These are phyloP conservation scores for Platorchestia sp. DNA, from an alignment of 1,140 invertebrate species.

Conservation along the genomic window DNA sequence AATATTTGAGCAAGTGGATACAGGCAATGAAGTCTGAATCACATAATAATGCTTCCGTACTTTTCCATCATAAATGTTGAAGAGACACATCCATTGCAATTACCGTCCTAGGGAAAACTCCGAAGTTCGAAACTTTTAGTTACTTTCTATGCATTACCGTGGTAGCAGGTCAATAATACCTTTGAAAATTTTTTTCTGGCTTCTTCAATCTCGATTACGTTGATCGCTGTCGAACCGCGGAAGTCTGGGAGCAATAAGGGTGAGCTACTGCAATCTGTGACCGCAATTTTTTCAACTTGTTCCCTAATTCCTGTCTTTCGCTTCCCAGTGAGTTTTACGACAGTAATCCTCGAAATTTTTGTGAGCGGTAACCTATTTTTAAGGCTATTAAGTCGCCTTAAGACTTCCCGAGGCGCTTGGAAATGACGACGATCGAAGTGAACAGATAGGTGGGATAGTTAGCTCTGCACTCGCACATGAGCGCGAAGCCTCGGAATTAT, in stretches of 20 bases:
- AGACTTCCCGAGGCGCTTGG: background rate
- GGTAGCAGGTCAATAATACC: background rate
- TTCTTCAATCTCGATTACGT: background rate
- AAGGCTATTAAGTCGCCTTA: background rate
- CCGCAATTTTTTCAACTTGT: conserved; percentile 27
- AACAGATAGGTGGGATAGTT: background rate
- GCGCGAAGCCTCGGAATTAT: background rate
- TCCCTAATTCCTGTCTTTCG: conserved; percentile 24
- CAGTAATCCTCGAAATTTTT: conserved; percentile 25
- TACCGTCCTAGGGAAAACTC: background rate
- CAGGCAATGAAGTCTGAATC: background rate
- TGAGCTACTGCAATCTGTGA: background rate
- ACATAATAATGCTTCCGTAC: background rate
- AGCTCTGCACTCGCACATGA: background rate
- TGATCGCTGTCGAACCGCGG: background rate
- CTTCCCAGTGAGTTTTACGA: conserved; percentile 8
- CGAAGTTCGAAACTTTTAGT: background rate
- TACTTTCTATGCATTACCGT: background rate
- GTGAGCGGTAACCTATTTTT: conserved; percentile 29
- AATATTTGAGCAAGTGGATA: background rate
- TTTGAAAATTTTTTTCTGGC: background rate
- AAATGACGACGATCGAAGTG: conserved; percentile 2
- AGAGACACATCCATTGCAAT: background rate
- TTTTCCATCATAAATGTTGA: background rate
- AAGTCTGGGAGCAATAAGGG: conserved; percentile 17